These are phyloP conservation scores for Sebastolobus alascanus DNA, from an alignment of 2,797 vertebrate genomes.

Conservation along the genomic window DNA sequence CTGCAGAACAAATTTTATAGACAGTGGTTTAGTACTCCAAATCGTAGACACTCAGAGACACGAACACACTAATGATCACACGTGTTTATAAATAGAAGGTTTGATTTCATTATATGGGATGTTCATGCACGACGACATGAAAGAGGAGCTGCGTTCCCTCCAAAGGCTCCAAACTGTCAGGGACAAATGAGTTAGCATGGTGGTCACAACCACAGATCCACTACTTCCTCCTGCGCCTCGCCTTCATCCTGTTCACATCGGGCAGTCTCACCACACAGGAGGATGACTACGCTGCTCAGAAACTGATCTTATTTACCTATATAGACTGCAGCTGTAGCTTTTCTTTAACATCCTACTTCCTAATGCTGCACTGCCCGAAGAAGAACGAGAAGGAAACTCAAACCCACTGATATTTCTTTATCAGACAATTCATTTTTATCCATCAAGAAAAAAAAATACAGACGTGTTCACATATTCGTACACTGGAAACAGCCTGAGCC, in stretches of 20 bases:
- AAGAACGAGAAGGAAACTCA: slow-evolving; percentile 21
- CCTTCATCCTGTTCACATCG: slow-evolving; percentile 63
- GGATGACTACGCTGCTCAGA: slow-evolving; percentile 48
- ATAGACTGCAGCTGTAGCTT: slow-evolving; percentile 54
- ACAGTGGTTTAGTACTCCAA: slow-evolving; percentile 21
- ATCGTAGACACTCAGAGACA: slow-evolving; percentile 10
- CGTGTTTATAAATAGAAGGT: slow-evolving; percentile 65
- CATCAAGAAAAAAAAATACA: background rate
- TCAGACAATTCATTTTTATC: slow-evolving; percentile 3
- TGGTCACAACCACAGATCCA: slow-evolving; percentile 70
- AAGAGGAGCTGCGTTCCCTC: slow-evolving; percentile 45
- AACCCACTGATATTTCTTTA: slow-evolving; percentile 17
- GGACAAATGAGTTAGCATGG: slow-evolving; percentile 68
- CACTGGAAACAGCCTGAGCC: slow-evolving; percentile 16
- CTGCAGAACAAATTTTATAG: slow-evolving; percentile 44
- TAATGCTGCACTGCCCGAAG: background rate
- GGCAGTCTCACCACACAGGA: slow-evolving; percentile 58
- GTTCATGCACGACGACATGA: slow-evolving; percentile 68
- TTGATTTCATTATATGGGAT: slow-evolving; percentile 78
- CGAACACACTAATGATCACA: slow-evolving; percentile 32
- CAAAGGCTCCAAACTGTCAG: slow-evolving; percentile 64
- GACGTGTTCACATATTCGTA: background rate
- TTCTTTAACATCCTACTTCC: slow-evolving; percentile 11
- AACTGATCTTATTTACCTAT: slow-evolving; percentile 47
- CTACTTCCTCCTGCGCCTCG: slow-evolving; percentile 49